A percentile compares a stretch with the other conserved stretches of the same genome.
Evolutionary conservation across 2,888 invertebrate species (phyloP).

Genomic region (Nematopogon swammerdamellus): DNA sequence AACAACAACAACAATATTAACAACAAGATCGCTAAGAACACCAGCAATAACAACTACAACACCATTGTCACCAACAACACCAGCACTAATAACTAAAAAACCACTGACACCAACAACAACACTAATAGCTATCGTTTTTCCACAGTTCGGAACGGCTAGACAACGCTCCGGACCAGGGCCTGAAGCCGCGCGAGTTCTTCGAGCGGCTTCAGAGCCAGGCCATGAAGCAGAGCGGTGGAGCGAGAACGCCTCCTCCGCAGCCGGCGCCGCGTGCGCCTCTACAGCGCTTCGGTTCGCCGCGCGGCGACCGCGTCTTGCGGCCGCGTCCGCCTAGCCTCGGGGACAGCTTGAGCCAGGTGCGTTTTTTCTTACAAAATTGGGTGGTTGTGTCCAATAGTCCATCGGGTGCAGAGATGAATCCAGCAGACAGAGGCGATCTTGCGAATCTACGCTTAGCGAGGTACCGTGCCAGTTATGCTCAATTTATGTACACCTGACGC

Average conservation of each 20-base stretch:
- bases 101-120: too few species aligned
- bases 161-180: conserved; percentile 11
- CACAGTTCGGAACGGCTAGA: background rate
- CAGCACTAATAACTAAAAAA: too few species aligned
- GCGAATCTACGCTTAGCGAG: too few species aligned
- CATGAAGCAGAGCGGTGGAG: conserved; percentile 29
- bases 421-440: too few species aligned
- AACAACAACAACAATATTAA: too few species aligned
- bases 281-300: conserved; percentile 37
- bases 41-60: too few species aligned
- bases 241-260: conserved; percentile 22
- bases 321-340: conserved; percentile 39
- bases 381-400: too few species aligned
- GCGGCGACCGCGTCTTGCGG: conserved; percentile 36
- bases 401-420: too few species aligned
- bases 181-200: conserved; percentile 56
- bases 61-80: too few species aligned
- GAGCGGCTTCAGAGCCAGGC: conserved; percentile 47
- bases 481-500: too few species aligned
- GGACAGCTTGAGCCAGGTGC: conserved; percentile 52
- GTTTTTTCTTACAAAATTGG: conserved; percentile 8
- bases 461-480: too few species aligned
- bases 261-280: conserved; percentile 27
- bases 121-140: background rate
- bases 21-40: too few species aligned